Evolutionary conservation across 2,113 vertebrate species (phyloP).

Genomic region (Galemys pyrenaicus): DNA sequence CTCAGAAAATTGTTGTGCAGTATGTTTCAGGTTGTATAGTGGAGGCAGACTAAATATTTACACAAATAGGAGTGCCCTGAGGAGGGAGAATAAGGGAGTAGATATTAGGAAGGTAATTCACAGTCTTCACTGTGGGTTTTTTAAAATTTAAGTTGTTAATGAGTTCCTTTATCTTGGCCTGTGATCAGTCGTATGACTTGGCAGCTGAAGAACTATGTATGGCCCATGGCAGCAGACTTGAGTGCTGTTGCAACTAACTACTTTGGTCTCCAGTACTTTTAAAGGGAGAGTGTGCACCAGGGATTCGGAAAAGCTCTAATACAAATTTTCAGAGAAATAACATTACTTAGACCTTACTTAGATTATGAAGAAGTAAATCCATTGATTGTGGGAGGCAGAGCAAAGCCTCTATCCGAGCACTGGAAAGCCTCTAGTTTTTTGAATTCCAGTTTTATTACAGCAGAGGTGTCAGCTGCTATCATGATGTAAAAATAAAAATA

Average conservation of each 20-base stretch:
- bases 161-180: slow-evolving; percentile 26
- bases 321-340: slow-evolving; percentile 59
- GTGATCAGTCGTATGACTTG: slow-evolving; percentile 46
- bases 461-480: background rate
- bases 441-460: slow-evolving; percentile 59
- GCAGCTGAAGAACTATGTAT: background rate
- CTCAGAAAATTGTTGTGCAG: background rate
- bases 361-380: background rate
- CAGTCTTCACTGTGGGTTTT: background rate
- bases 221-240: background rate
- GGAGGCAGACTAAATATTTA: background rate
- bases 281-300: background rate
- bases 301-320: slow-evolving; percentile 40
- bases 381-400: slow-evolving; percentile 27
- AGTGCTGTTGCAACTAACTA: background rate
- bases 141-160: background rate
- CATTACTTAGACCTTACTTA: slow-evolving; percentile 45
- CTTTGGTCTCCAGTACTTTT: slow-evolving; percentile 43
- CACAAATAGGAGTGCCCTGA: background rate
- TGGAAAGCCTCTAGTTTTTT: slow-evolving; percentile 18
- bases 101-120: background rate
- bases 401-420: background rate
- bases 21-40: background rate
- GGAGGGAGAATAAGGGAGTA: background rate
- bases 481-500: background rate